Percentiles rank a stretch among this genome's conserved stretches.
phyloP scores from a whole-genome alignment of 2,888 invertebrate genomes.

The Allolobophora icterica region DNA sequence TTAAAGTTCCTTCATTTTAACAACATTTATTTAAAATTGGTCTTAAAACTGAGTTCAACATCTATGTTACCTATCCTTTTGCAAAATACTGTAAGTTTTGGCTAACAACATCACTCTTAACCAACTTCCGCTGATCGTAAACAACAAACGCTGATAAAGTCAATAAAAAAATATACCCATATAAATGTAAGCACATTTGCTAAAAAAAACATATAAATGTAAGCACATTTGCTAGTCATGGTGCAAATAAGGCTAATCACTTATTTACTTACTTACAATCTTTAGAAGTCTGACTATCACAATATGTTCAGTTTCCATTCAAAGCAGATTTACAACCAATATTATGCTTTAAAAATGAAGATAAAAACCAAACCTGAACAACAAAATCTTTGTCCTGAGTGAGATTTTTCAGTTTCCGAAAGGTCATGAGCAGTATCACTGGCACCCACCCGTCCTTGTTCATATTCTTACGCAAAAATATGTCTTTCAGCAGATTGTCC shows the following conservation, averaged over 20 bases:
- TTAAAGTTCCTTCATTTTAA: too few species aligned
- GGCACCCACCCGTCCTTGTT: constrained; percentile 90
- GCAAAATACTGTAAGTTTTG: too few species aligned
- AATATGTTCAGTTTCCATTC: neutral
- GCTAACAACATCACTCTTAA: too few species aligned
- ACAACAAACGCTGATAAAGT: too few species aligned
- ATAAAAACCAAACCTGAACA: constrained; percentile 70
- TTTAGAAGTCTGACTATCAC: neutral
- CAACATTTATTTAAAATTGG: too few species aligned
- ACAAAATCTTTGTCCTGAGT: constrained; percentile 84
- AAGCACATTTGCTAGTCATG: neutral
- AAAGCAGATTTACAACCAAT: neutral
- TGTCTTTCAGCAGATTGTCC: constrained; percentile 91
- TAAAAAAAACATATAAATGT: neutral
- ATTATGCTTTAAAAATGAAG: neutral
- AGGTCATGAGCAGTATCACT: constrained; percentile 90
- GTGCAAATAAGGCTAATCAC: neutral
- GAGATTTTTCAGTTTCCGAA: constrained; percentile 88
- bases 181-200: neutral
- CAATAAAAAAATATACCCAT: too few species aligned
- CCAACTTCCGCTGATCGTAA: too few species aligned
- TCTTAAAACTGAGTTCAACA: too few species aligned
- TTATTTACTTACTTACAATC: neutral
- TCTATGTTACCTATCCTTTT: too few species aligned
- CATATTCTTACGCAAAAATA: constrained; percentile 96